A percentile compares a stretch with the other conserved stretches of the same genome.
Evolutionary conservation across 1,140 invertebrate species (phyloP).

Genomic region (Drosophila ambigua): DNA sequence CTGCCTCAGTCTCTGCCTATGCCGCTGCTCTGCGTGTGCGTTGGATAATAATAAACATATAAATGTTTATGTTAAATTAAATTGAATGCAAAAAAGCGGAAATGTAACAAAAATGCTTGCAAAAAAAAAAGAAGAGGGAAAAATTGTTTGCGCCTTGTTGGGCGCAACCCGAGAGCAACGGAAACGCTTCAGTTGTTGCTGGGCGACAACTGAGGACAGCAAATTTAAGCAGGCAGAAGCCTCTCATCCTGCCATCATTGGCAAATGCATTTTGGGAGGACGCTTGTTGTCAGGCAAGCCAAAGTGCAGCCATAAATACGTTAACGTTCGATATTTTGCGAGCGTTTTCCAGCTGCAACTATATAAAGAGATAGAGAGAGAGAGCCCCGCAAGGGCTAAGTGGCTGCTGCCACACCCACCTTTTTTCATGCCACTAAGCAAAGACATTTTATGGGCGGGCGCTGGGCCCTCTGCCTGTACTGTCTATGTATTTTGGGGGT

Average conservation of each 20-base stretch:
- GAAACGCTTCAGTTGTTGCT: constrained; percentile 45
- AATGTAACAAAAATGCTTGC: constrained; percentile 71
- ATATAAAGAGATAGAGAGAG: background rate
- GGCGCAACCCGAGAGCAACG: constrained; percentile 26
- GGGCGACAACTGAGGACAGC: constrained; percentile 11
- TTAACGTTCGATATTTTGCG: constrained; percentile 74
- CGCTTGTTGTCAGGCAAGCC: constrained; percentile 61
- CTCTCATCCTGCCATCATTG: constrained; percentile 5
- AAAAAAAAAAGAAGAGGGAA: constrained; percentile 10
- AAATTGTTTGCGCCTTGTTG: constrained; percentile 69
- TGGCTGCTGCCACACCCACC: constrained; percentile 60
- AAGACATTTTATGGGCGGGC: constrained; percentile 40
- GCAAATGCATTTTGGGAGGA: constrained; percentile 42
- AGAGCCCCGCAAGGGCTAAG: constrained; percentile 50
- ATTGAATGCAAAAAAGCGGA: constrained; percentile 79
- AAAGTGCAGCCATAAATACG: constrained; percentile 79
- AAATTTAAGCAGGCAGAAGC: constrained; percentile 55
- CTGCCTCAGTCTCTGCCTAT: constrained; percentile 14
- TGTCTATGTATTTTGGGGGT: constrained; percentile 17
- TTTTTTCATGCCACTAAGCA: constrained; percentile 33
- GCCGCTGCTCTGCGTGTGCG: constrained; percentile 38
- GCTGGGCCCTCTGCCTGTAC: constrained; percentile 11
- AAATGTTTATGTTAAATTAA: constrained; percentile 82
- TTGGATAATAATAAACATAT: constrained; percentile 76
- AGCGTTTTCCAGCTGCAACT: constrained; percentile 64